These are phyloP conservation scores for Brienomyrus brachyistius DNA, from an alignment of 2,113 vertebrate species.

Conservation along the genomic window DNA sequence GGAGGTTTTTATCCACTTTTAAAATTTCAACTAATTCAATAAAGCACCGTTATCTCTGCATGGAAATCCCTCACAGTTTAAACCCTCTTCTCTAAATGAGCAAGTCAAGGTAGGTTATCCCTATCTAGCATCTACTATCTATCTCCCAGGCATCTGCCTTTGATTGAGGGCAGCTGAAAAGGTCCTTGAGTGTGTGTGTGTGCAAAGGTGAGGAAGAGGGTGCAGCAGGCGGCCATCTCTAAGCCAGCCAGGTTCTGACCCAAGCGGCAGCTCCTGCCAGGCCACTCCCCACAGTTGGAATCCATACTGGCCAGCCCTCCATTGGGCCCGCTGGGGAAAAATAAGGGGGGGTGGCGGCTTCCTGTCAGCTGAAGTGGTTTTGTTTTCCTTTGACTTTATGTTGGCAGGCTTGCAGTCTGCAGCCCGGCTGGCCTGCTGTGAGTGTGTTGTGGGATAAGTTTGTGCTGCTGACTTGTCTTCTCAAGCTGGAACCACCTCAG, in stretches of 20 bases:
- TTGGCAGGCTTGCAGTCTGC: background rate
- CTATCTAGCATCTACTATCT: background rate
- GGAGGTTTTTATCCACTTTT: background rate
- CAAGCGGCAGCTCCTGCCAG: background rate
- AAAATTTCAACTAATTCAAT: background rate
- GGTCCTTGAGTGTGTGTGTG: background rate
- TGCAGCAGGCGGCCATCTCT: background rate
- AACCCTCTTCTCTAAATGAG: background rate
- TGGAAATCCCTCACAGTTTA: background rate
- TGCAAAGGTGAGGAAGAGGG: background rate
- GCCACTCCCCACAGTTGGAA: background rate
- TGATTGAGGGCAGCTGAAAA: background rate
- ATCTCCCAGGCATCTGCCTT: background rate
- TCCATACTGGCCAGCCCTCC: background rate
- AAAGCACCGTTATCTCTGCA: background rate
- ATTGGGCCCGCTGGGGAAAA: background rate
- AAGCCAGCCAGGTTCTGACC: background rate
- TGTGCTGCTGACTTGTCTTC: background rate
- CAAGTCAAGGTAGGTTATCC: too few species aligned
- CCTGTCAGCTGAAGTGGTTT: slow-evolving; percentile 11
- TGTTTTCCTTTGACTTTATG: slow-evolving; percentile 12
- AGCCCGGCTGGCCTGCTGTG: background rate
- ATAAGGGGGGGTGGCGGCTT: background rate
- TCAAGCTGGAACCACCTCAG: background rate
- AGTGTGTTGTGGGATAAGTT: background rate